Base-by-base conservation (phyloP, 2,797 vertebrate genomes). In the Takifugu rubripes region DNA sequence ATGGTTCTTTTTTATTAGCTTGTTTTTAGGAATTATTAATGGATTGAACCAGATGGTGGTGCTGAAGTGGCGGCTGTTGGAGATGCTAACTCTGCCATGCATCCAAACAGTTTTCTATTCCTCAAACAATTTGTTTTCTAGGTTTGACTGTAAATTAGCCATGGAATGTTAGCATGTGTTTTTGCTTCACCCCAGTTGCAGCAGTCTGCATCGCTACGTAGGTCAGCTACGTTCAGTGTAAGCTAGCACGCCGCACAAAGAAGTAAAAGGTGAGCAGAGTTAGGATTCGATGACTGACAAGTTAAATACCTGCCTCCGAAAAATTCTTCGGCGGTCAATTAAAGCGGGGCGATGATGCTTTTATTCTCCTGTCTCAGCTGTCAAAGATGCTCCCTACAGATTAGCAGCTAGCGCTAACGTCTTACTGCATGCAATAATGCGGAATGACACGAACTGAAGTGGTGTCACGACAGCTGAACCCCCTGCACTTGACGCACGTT, bases 301-400 rank as follows among this genome's bases (percentile, higher is more conserved):
- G 45, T 24, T 64, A 57, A 70, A 68, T 31, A 54, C 6, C 47
- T 27, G 15, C 43, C 29, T 0, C 46, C 61, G 3, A 4, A 15
- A 43, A 61, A 48, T 52, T 56, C 49, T 68, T 64, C 25, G 42
- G 25, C 42, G 24, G 26, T 29, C 26, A 54, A 69, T 71, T 63
- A 66, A 66, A 67, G 67, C 52, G 3, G 27, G 15, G 0, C n/a
- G 7, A 15, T 60, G 53, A 58, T 63, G 29, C 48, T 33, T 1
- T 48, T 48, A 48, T 48, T 48, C 21, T 48, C n/a, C 56, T 21
- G 54, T 61, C 29, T 6, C 17, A 17, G 47, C 58, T 70, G 59
- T 59, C 56, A 69, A 5, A 68, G 54, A 43, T 26, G 4, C n/a
- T 57, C 58, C 40, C 31, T 4, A 9, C 45, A 46, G 50, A 70